Evolutionary conservation across 2,888 invertebrate genomes (phyloP), one percentile per base, ranked within the genome.

Genomic region (Acleris literana): DNA sequence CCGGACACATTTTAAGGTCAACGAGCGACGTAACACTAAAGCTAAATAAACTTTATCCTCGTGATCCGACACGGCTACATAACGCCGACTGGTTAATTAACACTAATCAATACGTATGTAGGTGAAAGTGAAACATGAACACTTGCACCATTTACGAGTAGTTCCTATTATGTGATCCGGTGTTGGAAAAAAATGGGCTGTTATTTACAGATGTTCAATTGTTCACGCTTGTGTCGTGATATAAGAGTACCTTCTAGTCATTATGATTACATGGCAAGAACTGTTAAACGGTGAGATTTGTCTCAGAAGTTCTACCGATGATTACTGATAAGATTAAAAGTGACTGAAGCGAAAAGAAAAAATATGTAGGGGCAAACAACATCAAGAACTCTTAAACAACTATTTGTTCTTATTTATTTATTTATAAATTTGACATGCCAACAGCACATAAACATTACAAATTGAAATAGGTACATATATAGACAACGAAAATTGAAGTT

Each of bases 41-140:
- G 63, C 51, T 29, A 39, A 65, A 65, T 65, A 55, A 60, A 65
- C 60, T 65, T 60, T 59, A 64, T 60, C 65, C 55, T 17, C 59
- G 39, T 59, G 46, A 65, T 65, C 60, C 60, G 60, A 22, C 48
- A 60, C 64, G 60, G 60, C 65, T 52, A 56, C 65, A 48, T 65
- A 65, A 65, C 61, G 44, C 46, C 49, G 57, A 56, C 44, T 51
- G 56, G 44, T 59, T 68, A 68, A 68, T 68, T 68, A 64, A 63
- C 18, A 46, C 68, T 68, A 68, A 68, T 68, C 68, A 68, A 68
- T 68, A 58, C 64, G 64, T 64, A 66, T 66, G 66, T 68, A 64
- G 64, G 68, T 68, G 68, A 68, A 68, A 68, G 68, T 68, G 64
- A 64, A 55, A 53, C 54, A 43, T 57, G 63, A 51, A 44, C 22